Conservation (phyloP, 2,113 vertebrate species). For the Vicugna pacos region DNA sequence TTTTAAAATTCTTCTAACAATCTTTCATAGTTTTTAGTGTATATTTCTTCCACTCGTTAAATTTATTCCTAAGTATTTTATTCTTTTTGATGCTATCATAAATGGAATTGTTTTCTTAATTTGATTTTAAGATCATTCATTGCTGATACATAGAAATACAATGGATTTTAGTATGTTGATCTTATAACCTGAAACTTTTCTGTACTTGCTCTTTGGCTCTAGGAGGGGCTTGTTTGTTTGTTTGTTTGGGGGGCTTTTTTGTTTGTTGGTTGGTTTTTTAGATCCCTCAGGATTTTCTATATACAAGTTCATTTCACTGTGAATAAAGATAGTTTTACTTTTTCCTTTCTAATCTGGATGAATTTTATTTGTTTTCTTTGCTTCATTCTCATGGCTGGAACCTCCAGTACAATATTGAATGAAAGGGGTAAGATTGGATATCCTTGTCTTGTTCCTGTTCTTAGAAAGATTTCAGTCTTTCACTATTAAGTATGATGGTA, state of each 20-base stretch:
- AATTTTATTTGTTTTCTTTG: neutral
- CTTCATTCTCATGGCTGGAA: neutral
- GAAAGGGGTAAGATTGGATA: neutral
- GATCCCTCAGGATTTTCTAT: neutral
- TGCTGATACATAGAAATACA: neutral
- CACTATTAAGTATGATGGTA: neutral
- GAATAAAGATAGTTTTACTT: neutral
- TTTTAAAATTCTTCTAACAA: neutral
- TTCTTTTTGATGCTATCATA: neutral
- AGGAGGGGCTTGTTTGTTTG: neutral
- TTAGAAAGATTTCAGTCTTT: neutral
- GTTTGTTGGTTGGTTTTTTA: neutral
- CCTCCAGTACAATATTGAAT: neutral
- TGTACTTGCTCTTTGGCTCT: neutral
- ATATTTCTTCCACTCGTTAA: neutral
- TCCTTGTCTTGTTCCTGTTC: neutral
- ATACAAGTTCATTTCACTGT: neutral
- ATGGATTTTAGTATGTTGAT: neutral
- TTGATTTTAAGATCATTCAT: slow-evolving; percentile 4
- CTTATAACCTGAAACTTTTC: neutral
- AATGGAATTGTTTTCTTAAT: neutral
- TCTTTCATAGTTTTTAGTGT: neutral
- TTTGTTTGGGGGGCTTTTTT: neutral
- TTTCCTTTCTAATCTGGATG: neutral
- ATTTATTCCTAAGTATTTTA: neutral